Conservation (phyloP, 2,797 vertebrate species). For the Sternotherus odoratus region DNA sequence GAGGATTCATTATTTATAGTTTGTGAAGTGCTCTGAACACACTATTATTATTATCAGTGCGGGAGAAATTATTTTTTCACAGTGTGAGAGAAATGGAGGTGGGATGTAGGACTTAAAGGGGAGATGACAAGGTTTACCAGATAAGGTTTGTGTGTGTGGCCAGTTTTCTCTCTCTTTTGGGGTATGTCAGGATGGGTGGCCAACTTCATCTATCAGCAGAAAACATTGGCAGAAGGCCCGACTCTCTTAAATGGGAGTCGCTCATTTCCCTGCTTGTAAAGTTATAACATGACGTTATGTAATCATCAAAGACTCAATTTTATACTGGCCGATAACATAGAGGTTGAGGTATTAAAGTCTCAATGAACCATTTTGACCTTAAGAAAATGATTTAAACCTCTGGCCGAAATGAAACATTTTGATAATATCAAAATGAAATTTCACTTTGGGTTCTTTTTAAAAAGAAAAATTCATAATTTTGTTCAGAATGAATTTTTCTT, state of each 20-base stretch:
- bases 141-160: not conserved
- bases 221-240: not conserved
- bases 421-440: conserved; percentile 51
- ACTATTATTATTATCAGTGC: not conserved
- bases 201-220: not conserved
- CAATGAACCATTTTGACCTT: too few relatives aligned
- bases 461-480: conserved; percentile 28
- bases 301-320: too few relatives aligned
- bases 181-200: not conserved
- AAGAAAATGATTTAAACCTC: too few relatives aligned
- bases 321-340: too few relatives aligned
- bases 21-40: not conserved
- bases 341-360: too few relatives aligned
- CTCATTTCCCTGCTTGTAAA: not conserved
- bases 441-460: conserved; percentile 54
- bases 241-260: not conserved
- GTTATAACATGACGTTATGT: not conserved
- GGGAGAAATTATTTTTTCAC: not conserved
- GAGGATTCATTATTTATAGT: not conserved
- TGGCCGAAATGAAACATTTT: too few relatives aligned
- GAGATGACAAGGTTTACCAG: not conserved
- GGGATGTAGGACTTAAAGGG: not conserved
- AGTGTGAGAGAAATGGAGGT: rapidly evolving
- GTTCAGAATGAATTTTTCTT: too few relatives aligned
- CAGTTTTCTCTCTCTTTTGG: not conserved